Conservation (phyloP, 2,113 vertebrate genomes). For the Thunnus thynnus region DNA sequence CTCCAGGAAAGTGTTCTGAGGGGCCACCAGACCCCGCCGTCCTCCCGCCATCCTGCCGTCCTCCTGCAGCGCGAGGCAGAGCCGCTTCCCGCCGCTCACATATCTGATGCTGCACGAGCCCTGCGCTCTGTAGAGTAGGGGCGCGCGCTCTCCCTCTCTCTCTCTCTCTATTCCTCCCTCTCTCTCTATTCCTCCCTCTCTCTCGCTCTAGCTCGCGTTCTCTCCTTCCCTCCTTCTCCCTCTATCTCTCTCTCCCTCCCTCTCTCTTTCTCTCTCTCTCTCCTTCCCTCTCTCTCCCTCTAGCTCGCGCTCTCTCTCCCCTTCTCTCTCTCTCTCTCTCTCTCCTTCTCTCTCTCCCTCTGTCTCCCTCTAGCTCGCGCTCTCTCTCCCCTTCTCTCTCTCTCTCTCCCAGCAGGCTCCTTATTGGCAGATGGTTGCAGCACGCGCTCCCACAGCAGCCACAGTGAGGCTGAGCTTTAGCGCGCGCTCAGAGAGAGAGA, state of each 20-base stretch:
- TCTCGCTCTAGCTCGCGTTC: neutral
- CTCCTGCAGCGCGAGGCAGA: slow-evolving; percentile 74
- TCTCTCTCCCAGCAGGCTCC: slow-evolving; percentile 19
- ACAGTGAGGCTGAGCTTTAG: neutral
- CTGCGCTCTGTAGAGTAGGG: neutral
- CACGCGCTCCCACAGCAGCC: slow-evolving; percentile 30
- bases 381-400: neutral
- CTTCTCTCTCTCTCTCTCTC: neutral
- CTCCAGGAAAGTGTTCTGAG: slow-evolving; percentile 94
- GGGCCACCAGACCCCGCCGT: slow-evolving; percentile 92
- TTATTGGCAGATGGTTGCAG: slow-evolving; percentile 52
- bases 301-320: neutral
- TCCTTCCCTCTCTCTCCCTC: no score
- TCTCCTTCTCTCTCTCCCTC: neutral
- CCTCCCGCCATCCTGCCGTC: slow-evolving; percentile 89
- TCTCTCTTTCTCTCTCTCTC: neutral
- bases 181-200: neutral
- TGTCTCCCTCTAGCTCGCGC: neutral
- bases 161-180: neutral
- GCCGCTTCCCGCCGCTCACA: slow-evolving; percentile 61
- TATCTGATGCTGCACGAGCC: slow-evolving; percentile 78
- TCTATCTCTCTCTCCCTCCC: neutral
- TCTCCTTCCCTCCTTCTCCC: neutral
- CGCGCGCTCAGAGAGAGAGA: neutral
- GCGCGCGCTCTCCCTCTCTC: neutral